A percentile compares a stretch with the other conserved stretches of the same genome.
These are phyloP conservation scores for Tupaia chinensis DNA, from an alignment of 2,113 vertebrate genomes.

Conservation along the genomic window DNA sequence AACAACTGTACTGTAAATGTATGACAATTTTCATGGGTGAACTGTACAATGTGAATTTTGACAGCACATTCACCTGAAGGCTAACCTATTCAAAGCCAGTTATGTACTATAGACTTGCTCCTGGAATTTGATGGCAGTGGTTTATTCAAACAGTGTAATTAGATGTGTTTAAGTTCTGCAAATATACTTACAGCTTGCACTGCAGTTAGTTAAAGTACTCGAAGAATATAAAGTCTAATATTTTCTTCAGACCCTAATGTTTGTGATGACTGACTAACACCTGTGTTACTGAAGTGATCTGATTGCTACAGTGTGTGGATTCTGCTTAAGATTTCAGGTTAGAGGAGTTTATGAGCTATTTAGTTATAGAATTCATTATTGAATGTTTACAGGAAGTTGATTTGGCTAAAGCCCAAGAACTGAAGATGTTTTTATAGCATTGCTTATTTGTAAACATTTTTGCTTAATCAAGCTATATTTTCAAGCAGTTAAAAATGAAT, in stretches of 20 bases:
- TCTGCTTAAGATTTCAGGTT: constrained; percentile 76
- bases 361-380: constrained; percentile 80
- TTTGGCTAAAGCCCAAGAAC: constrained; percentile 80
- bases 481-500: constrained; percentile 78
- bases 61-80: not conserved
- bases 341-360: constrained; percentile 83
- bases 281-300: constrained; percentile 76
- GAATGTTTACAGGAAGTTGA: constrained; percentile 82
- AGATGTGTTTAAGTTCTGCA: constrained; percentile 46
- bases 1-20: not conserved
- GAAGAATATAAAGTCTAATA: constrained; percentile 59
- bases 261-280: constrained; percentile 71
- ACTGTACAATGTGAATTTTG: not conserved
- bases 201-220: constrained; percentile 52
- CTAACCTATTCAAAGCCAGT: not conserved
- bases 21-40: not conserved
- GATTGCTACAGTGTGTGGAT: constrained; percentile 80
- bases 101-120: constrained; percentile 63
- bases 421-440: constrained; percentile 80
- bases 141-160: constrained; percentile 59
- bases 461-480: constrained; percentile 84
- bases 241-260: constrained; percentile 76
- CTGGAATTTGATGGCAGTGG: constrained; percentile 72
- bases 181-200: constrained; percentile 63
- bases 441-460: constrained; percentile 86